Evolutionary conservation across 2,797 vertebrate species (phyloP).

Genomic region (Sus cebifrons): DNA sequence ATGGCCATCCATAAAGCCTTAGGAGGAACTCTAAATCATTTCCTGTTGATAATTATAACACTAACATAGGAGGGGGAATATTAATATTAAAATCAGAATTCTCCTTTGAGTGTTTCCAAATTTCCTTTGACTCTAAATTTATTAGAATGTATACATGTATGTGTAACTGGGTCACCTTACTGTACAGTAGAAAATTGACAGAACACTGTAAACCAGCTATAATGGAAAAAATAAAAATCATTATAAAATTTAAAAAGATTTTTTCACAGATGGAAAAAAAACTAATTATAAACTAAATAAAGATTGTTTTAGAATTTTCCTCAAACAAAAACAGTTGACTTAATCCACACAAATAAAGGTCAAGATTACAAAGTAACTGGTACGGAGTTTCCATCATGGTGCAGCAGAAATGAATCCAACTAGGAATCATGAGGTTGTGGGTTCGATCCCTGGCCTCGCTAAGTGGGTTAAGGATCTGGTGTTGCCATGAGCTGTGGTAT

Average conservation of each 20-base stretch:
- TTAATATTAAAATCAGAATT: constrained; percentile 49
- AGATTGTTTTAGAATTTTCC: constrained; percentile 35
- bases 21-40: constrained; percentile 21
- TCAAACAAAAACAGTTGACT: neutral
- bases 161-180: too few relatives aligned
- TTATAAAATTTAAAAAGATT: too few relatives aligned
- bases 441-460: too few relatives aligned
- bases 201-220: too few relatives aligned
- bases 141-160: too few relatives aligned
- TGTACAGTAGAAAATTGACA: too few relatives aligned
- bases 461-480: too few relatives aligned
- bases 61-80: neutral
- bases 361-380: constrained; percentile 26
- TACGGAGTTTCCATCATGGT: neutral
- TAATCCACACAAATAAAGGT: constrained; percentile 50
- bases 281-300: constrained; percentile 45
- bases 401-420: too few relatives aligned
- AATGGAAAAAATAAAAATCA: too few relatives aligned
- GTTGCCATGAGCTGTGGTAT: too few relatives aligned
- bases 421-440: too few relatives aligned
- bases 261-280: too few relatives aligned
- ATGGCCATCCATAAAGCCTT: neutral
- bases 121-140: constrained; percentile 55
- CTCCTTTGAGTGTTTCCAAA: constrained; percentile 33
- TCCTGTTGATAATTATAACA: neutral